Conservation (phyloP, 2,797 vertebrate genomes). For the Darevskia mixta region DNA sequence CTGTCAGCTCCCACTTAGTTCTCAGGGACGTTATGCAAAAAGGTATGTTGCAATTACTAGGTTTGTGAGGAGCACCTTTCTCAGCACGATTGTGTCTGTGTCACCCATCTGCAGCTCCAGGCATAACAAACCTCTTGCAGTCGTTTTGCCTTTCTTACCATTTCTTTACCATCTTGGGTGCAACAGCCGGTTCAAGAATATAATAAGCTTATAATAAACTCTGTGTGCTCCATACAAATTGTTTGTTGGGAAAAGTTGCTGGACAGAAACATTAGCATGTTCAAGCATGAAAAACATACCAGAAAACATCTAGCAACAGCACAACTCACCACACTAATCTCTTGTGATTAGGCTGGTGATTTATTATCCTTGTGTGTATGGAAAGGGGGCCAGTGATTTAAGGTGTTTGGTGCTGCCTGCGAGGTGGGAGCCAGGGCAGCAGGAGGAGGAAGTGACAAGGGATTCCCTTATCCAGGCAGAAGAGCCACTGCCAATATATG, state of each 20-base stretch:
- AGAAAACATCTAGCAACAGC: not conserved
- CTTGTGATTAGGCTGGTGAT: not conserved
- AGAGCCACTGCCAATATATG: no score
- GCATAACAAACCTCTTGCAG: not conserved
- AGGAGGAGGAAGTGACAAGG: no score
- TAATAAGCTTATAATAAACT: not conserved
- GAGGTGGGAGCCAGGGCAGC: no score
- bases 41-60: slow-evolving; percentile 1
- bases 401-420: no score
- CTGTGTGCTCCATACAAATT: not conserved
- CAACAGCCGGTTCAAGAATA: not conserved
- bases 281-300: not conserved
- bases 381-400: no score
- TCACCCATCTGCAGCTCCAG: not conserved
- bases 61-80: not conserved
- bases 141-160: not conserved
- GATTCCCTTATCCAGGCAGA: no score
- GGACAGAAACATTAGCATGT: not conserved
- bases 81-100: not conserved
- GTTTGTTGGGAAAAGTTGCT: not conserved
- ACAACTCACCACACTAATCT: not conserved
- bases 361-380: not conserved
- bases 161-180: not conserved
- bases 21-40: not conserved
- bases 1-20: slow-evolving; percentile 21